Conservation (phyloP, 1,140 invertebrate species). For the Dolichoris vasculosae region DNA sequence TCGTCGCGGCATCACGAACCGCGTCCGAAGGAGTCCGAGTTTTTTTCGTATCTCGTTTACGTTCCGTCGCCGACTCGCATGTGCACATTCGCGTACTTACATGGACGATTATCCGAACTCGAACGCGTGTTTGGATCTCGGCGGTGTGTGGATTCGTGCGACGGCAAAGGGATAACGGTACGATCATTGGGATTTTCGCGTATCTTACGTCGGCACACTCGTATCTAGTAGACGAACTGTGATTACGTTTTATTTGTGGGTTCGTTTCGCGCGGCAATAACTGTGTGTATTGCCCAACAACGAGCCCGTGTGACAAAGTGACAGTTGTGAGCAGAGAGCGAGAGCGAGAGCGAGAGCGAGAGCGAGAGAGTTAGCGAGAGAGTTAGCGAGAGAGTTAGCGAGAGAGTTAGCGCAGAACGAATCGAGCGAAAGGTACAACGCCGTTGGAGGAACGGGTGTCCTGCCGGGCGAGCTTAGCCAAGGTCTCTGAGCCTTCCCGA, state of each 20-base stretch:
- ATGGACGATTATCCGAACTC: no score
- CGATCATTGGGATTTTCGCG: no score
- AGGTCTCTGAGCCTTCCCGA: background rate
- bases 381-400: background rate
- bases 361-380: background rate
- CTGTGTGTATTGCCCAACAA: background rate
- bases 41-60: background rate
- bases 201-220: no score
- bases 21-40: slow-evolving; percentile 15
- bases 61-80: background rate
- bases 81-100: background rate
- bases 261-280: background rate
- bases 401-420: background rate
- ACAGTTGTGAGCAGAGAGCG: background rate
- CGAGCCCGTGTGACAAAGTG: slow-evolving; percentile 7
- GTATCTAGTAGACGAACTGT: background rate
- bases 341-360: background rate
- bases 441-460: background rate
- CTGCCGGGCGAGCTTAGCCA: background rate
- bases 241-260: slow-evolving; percentile 1
- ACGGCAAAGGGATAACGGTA: background rate
- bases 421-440: background rate
- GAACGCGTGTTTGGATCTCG: background rate
- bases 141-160: background rate
- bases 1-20: background rate